phyloP scores from a whole-genome alignment of 2,888 invertebrate species.

The Nemapogon koenigi region DNA sequence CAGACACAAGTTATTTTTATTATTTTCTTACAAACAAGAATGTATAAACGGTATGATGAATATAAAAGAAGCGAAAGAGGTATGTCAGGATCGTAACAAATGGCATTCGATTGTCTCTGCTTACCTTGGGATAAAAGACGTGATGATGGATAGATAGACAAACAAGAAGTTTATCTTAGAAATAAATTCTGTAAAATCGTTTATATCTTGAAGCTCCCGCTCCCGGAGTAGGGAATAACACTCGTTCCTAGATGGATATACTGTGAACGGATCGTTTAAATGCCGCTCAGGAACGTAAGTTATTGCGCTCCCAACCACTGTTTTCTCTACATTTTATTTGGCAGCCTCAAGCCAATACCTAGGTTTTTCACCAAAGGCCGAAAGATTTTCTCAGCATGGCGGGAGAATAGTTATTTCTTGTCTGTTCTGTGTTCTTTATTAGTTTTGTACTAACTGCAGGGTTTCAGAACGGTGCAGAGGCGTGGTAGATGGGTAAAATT shows the following conservation, averaged over 20 bases:
- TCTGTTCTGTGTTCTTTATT: no score
- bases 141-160: neutral
- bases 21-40: no score
- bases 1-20: no score
- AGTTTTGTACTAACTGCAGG: no score
- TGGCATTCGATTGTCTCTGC: no score
- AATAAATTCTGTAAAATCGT: neutral
- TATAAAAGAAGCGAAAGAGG: no score
- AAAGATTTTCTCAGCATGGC: no score
- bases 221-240: conserved; percentile 3
- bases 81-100: no score
- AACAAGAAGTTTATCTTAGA: neutral
- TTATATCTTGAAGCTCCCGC: conserved; percentile 2
- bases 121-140: neutral
- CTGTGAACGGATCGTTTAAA: conserved; percentile 35
- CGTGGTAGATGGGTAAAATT: no score
- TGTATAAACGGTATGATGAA: no score
- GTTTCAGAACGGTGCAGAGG: no score
- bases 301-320: conserved; percentile 34
- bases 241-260: conserved; percentile 25
- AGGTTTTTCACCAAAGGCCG: conserved; percentile 4
- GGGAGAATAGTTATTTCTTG: no score
- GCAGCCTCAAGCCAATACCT: conserved; percentile 2
- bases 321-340: conserved; percentile 31
- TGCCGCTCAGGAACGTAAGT: conserved; percentile 33